Conservation (phyloP, 1,140 invertebrate genomes). For the Cryptotermes secundus region DNA sequence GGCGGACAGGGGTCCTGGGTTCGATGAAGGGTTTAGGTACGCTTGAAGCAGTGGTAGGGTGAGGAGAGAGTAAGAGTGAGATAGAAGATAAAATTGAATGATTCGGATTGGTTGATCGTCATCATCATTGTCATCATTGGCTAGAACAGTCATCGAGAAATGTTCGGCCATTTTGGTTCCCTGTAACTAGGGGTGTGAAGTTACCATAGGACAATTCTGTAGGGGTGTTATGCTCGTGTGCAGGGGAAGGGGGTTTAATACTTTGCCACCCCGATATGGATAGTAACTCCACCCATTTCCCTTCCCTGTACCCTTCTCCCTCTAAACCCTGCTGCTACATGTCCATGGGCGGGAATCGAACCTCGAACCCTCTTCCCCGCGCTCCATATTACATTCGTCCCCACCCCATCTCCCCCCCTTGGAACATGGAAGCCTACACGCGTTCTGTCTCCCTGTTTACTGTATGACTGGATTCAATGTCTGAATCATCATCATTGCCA, state of each 20-base stretch:
- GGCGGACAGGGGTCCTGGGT: neutral
- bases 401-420: neutral
- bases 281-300: neutral
- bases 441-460: neutral
- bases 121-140: slow-evolving; percentile 19
- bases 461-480: slow-evolving; percentile 2
- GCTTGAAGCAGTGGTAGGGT: neutral
- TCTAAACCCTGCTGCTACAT: neutral
- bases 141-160: neutral
- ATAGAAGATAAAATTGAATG: neutral
- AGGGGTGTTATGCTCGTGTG: neutral
- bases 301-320: neutral
- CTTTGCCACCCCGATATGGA: slow-evolving; percentile 1
- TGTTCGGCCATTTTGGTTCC: slow-evolving; percentile 7
- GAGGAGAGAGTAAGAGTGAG: neutral
- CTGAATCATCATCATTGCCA: neutral
- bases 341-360: slow-evolving; percentile 16
- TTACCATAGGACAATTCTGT: neutral
- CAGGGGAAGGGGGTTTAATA: slow-evolving; percentile 5
- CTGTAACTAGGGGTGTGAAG: slow-evolving; percentile 13
- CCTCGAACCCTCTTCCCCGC: neutral
- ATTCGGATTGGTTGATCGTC: slow-evolving; percentile 15
- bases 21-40: neutral
- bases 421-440: neutral
- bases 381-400: neutral